Base-by-base conservation (phyloP, 1,140 invertebrate species). In the Pteromalus puparum region DNA sequence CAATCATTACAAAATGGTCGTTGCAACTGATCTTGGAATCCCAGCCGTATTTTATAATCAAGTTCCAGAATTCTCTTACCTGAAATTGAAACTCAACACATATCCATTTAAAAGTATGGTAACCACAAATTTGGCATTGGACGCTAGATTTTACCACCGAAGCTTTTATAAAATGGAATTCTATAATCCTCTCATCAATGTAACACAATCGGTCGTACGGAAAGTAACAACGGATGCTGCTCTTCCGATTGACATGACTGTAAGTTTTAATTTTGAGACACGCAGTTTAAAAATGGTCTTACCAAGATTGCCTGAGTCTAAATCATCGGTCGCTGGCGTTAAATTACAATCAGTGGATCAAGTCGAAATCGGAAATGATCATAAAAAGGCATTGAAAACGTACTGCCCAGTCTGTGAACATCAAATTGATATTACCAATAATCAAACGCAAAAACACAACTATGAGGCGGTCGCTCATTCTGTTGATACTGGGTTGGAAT, bases 21-120 rank as follows among this genome's bases (percentile, higher is more conserved):
- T 93, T 24, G 87, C 92, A 0, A 93, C 91, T 12, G 92, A 93
- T 46, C 89, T 93, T n/a, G 93, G 93, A 82, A 81, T 94, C 30
- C 91, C 91, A 10, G 89, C 89, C 24, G 18, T 90, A 3, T 85
- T 93, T 65, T 86, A 89, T 26, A 90, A 89, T 10, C 85, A 86
- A 70, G 85, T 90, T 18, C 92, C 92, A 1, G 72, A 67, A 4
- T 21, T 88, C 0, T 79, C 87, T 2, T 89, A 90, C 65, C 5
- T 90, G 3, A 86, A 86, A 28, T 73, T 89, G 0, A 88, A 89
- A 24, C 75, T 73, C 1, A n/a, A 80, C 28, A n/a, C 68, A 53
- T 72, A 70, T 48, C 13, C 15, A 12, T 61, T 46, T 1, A 65
- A 87, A 38, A 70, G 81, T 1, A 76, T 26, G 12, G 2, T 85